Conservation (phyloP, 2,888 invertebrate species). For the Pyrochroa serraticornis region DNA sequence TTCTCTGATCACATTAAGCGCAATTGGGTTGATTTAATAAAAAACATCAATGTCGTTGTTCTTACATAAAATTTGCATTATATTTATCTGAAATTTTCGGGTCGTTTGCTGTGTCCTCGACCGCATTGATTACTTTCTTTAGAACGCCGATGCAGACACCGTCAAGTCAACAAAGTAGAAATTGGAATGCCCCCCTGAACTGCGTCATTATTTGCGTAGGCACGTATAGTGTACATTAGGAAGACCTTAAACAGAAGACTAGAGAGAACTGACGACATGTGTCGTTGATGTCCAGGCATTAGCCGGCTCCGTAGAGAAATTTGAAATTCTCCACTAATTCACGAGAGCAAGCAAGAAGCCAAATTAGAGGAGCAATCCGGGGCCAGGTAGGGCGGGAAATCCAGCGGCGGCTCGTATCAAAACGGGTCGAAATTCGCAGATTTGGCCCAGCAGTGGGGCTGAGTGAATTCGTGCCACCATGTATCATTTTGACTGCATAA, state of each 20-base stretch:
- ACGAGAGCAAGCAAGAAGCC: conserved; percentile 8
- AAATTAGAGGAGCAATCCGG: conserved; percentile 7
- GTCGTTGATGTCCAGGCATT: conserved; percentile 25
- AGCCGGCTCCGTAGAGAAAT: conserved; percentile 13
- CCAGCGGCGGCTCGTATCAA: no score
- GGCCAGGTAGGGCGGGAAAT: conserved; percentile 6
- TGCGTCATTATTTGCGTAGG: conserved; percentile 19
- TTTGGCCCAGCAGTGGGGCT: background rate
- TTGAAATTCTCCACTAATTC: conserved; percentile 23
- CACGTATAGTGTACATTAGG: conserved; percentile 28
- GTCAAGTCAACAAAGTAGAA: conserved; percentile 15
- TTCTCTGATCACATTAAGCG: no score
- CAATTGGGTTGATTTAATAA: no score
- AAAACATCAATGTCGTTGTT: no score
- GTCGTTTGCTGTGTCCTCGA: no score
- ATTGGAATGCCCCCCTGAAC: conserved; percentile 4
- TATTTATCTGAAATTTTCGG: no score
- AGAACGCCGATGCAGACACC: no score
- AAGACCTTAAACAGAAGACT: conserved; percentile 20
- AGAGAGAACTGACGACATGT: conserved; percentile 21
- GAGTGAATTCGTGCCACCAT: conserved; percentile 1
- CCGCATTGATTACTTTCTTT: no score
- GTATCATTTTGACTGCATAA: conserved; percentile 2
- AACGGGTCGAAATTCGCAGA: no score
- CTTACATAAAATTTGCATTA: no score